A percentile compares a stretch with the other conserved stretches of the same genome.
These are phyloP conservation scores for Pararge aegeria DNA, from an alignment of 1,140 invertebrate species.

Conservation along the genomic window DNA sequence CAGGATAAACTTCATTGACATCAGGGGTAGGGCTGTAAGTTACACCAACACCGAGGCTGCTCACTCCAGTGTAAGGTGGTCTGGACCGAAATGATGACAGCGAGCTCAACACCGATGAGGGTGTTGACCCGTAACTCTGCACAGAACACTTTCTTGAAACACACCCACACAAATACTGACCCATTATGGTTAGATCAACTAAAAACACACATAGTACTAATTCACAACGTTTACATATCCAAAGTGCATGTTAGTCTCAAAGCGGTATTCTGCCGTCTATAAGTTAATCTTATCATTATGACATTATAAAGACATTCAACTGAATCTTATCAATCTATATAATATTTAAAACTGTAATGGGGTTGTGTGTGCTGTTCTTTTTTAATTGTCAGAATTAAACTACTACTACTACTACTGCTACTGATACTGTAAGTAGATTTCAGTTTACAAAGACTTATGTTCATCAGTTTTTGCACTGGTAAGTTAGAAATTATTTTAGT, in stretches of 20 bases:
- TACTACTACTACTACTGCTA: too few species aligned
- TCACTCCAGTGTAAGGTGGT: constrained; percentile 48
- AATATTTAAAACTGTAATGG: neutral
- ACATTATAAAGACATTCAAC: constrained; percentile 7
- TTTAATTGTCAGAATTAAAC: too few species aligned
- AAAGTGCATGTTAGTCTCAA: neutral
- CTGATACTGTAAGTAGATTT: too few species aligned
- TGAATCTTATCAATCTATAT: neutral
- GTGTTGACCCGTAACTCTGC: constrained; percentile 63
- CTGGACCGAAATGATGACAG: constrained; percentile 58
- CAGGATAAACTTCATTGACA: constrained; percentile 89
- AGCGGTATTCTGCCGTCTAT: neutral
- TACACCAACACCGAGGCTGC: constrained; percentile 21
- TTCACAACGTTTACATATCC: neutral
- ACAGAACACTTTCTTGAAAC: constrained; percentile 36
- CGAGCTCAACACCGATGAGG: constrained; percentile 60
- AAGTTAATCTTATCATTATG: neutral
- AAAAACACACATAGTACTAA: neutral
- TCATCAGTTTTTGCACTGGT: too few species aligned
- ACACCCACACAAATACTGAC: constrained; percentile 41
- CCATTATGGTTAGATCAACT: constrained; percentile 27
- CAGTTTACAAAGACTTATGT: too few species aligned
- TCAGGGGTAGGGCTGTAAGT: constrained; percentile 73
- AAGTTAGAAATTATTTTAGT: too few species aligned
- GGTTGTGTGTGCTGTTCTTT: too few species aligned